Conservation (phyloP, 2,113 vertebrate genomes). For the Mormyrus iriodes region DNA sequence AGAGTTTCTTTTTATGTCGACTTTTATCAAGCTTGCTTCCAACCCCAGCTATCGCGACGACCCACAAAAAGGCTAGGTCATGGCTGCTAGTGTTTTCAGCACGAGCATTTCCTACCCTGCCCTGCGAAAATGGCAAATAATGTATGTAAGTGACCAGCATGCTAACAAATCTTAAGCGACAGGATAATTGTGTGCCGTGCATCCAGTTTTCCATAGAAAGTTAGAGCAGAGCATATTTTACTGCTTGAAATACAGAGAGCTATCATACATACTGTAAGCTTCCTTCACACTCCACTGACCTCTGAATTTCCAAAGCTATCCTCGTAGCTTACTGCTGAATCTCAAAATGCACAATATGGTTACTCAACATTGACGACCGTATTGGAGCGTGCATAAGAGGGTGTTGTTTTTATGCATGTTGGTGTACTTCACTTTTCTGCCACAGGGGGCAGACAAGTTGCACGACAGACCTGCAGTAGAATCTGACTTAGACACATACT, state of each 20-base stretch:
- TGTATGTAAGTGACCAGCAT: neutral
- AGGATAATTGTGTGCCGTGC: neutral
- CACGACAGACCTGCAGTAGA: neutral
- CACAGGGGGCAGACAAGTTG: neutral
- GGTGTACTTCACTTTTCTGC: neutral
- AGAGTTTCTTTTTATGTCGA: neutral
- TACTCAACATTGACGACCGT: neutral
- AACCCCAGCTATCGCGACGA: neutral
- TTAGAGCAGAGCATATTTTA: neutral
- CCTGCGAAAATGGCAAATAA: neutral
- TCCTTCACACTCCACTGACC: neutral
- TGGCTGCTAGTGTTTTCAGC: neutral
- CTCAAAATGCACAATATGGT: neutral
- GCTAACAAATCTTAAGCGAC: neutral
- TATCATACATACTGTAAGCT: neutral
- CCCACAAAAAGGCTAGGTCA: neutral
- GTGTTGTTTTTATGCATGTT: conserved; percentile 13
- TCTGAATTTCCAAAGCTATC: neutral
- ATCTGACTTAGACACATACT: neutral
- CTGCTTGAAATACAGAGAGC: neutral
- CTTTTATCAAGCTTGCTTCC: neutral
- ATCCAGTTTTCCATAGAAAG: neutral
- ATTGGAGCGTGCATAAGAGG: neutral
- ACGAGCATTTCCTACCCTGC: neutral
- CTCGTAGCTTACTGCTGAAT: neutral